Conservation (phyloP, 2,888 invertebrate species). For the Eugnorisma glareosa region DNA sequence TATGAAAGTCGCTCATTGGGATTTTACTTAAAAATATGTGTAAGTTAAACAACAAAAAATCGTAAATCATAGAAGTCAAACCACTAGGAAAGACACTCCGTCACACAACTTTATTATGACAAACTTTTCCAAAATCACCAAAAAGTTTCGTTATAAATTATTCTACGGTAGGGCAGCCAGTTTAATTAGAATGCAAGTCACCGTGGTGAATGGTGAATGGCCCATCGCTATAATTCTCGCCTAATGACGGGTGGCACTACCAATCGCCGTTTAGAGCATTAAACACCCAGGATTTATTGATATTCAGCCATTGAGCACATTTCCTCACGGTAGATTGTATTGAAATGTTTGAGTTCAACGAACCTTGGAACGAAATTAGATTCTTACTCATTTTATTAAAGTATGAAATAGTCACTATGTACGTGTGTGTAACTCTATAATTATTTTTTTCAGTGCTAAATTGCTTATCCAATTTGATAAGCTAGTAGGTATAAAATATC, state of each 20-base stretch:
- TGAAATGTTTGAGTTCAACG: conserved; percentile 32
- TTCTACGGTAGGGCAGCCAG: conserved; percentile 20
- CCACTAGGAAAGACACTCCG: neutral
- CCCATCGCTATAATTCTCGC: conserved; percentile 60
- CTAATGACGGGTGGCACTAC: conserved; percentile 62
- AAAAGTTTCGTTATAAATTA: conserved; percentile 57
- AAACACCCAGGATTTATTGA: conserved; percentile 59
- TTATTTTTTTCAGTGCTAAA: neutral
- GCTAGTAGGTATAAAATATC: too few relatives aligned
- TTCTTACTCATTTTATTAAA: too few relatives aligned
- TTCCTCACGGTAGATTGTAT: conserved; percentile 45
- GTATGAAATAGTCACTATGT: too few relatives aligned
- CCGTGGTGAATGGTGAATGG: conserved; percentile 55
- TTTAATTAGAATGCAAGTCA: conserved; percentile 64
- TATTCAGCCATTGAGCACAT: conserved; percentile 48
- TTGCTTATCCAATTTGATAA: too few relatives aligned
- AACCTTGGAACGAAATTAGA: neutral
- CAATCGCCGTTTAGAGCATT: conserved; percentile 61
- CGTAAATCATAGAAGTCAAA: neutral
- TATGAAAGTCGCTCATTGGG: neutral
- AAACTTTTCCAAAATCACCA: conserved; percentile 32
- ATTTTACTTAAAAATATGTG: neutral
- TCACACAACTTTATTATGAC: conserved; percentile 22
- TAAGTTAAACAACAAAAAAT: neutral
- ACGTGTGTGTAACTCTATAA: too few relatives aligned